A percentile compares a stretch with the other conserved stretches of the same genome.
These are phyloP conservation scores for Colius striatus DNA, from an alignment of 2,113 vertebrate genomes.

Conservation along the genomic window DNA sequence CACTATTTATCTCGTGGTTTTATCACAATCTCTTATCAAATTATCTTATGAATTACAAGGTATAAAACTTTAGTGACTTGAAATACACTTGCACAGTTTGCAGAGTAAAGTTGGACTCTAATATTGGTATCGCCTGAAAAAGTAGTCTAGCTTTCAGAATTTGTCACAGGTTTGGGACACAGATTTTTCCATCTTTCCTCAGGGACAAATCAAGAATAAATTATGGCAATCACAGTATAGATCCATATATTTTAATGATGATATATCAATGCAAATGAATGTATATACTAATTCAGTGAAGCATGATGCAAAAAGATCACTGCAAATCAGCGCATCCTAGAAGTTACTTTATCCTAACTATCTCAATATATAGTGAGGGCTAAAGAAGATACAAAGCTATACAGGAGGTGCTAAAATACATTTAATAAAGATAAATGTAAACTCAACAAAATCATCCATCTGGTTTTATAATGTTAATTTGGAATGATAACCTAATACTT, in stretches of 20 bases:
- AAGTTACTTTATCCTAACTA: not conserved
- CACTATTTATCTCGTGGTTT: not conserved
- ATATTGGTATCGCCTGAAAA: not conserved
- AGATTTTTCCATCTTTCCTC: constrained; percentile 22
- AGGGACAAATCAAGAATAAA: constrained; percentile 71
- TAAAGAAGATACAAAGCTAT: not conserved
- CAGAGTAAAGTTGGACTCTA: not conserved
- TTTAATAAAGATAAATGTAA: not conserved
- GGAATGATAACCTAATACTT: not conserved
- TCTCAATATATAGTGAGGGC: constrained; percentile 1
- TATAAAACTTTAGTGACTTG: not conserved
- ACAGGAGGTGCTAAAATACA: not conserved
- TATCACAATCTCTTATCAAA: not conserved
- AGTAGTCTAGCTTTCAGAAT: not conserved
- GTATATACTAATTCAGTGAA: not conserved
- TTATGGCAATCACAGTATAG: constrained; percentile 14
- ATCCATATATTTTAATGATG: not conserved
- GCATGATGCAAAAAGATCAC: not conserved
- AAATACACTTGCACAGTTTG: not conserved
- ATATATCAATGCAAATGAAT: not conserved
- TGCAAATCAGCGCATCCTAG: constrained; percentile 27
- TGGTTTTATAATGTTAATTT: not conserved
- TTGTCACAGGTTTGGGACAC: constrained; percentile 16
- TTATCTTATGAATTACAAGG: not conserved
- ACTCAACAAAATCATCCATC: not conserved